phyloP scores from a whole-genome alignment of 2,888 invertebrate genomes.

The Neria commutata region DNA sequence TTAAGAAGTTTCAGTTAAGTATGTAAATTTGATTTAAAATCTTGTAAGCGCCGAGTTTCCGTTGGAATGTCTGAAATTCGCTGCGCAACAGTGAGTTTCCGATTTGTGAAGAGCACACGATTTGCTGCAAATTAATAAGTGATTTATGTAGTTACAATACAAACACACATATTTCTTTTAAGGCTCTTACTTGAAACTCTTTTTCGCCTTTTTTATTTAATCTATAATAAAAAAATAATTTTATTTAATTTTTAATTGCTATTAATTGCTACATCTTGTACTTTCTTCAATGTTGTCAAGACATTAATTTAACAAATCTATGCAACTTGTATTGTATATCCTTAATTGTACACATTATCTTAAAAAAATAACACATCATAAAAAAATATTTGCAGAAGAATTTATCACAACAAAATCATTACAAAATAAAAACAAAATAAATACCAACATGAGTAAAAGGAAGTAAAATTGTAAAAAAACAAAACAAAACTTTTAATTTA shows the following conservation, averaged over 20 bases:
- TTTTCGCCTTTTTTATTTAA: neutral
- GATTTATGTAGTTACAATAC: too few relatives aligned
- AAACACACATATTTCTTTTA: too few relatives aligned
- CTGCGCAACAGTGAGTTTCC: too few relatives aligned
- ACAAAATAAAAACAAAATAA: neutral
- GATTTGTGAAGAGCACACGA: too few relatives aligned
- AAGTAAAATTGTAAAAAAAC: neutral
- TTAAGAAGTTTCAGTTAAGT: too few relatives aligned
- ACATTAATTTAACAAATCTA: constrained; percentile 26
- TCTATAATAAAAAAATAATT: neutral
- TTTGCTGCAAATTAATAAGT: too few relatives aligned
- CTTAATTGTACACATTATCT: constrained; percentile 28
- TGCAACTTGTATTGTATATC: constrained; percentile 24
- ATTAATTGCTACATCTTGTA: constrained; percentile 2
- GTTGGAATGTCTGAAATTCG: too few relatives aligned
- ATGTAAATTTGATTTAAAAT: too few relatives aligned
- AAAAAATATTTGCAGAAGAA: constrained; percentile 20
- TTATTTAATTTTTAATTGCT: neutral
- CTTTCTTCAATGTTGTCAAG: constrained; percentile 8
- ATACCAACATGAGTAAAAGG: constrained; percentile 1
- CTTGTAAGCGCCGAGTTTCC: too few relatives aligned
- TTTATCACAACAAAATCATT: constrained; percentile 9
- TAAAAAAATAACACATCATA: constrained; percentile 17
- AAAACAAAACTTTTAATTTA: constrained; percentile 5
- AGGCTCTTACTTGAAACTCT: too few relatives aligned